Conservation (phyloP, 2,797 vertebrate genomes). For the Coranthus polyacanthus region DNA sequence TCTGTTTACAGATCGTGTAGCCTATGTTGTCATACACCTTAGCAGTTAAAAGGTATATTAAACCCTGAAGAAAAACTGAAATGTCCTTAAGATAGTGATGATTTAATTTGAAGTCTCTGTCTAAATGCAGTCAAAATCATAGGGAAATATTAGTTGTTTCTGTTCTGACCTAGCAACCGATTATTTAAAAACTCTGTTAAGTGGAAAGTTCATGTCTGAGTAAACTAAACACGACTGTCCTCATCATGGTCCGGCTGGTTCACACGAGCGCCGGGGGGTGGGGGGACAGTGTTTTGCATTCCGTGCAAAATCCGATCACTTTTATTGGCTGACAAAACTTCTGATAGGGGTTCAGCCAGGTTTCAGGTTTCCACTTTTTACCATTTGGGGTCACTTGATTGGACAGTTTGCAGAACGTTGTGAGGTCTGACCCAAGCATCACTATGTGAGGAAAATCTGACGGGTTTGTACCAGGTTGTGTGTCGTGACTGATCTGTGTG, state of each 20-base stretch:
- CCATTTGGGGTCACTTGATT: conserved; percentile 40
- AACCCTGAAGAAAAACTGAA: no score
- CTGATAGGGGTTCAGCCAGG: conserved; percentile 9
- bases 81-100: no score
- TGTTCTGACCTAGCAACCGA: no score
- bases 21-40: no score
- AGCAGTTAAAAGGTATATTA: no score
- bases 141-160: no score
- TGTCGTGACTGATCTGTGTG: conserved; percentile 70
- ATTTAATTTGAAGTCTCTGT: no score
- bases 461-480: conserved; percentile 61
- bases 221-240: neutral
- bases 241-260: neutral
- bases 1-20: no score
- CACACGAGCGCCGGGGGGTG: conserved; percentile 23
- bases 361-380: conserved; percentile 51
- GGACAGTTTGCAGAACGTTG: conserved; percentile 30
- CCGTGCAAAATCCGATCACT: conserved; percentile 71
- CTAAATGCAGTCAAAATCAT: no score
- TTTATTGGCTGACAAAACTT: conserved; percentile 72
- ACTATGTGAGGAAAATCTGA: conserved; percentile 74
- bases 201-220: conserved; percentile 35
- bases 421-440: conserved; percentile 58
- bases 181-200: no score
- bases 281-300: conserved; percentile 54